Conservation (phyloP, 1,140 invertebrate genomes). For the Diabrotica virgifera region DNA sequence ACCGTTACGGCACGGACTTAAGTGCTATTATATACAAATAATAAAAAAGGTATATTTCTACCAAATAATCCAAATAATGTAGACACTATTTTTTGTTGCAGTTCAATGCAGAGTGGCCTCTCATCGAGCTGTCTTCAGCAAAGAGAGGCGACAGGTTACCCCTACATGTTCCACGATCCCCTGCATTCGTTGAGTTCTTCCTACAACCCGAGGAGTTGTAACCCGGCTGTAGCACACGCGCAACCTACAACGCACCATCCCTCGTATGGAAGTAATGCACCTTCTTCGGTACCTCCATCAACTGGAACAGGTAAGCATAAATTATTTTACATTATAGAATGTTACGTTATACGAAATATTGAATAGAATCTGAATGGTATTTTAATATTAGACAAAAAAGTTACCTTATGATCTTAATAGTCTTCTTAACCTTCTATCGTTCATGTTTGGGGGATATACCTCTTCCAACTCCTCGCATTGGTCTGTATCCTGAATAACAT, state of each 20-base stretch:
- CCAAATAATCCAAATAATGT: no score
- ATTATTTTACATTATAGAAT: not conserved
- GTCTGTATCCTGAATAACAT: no score
- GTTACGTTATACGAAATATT: no score
- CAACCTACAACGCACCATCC: slow-evolving; percentile 55
- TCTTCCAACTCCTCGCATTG: no score
- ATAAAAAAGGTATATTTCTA: no score
- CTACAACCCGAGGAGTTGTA: slow-evolving; percentile 62
- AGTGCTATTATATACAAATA: no score
- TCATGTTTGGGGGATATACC: no score
- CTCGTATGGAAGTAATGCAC: slow-evolving; percentile 55
- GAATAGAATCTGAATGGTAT: no score
- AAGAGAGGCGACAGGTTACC: slow-evolving; percentile 73
- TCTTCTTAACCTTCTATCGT: no score
- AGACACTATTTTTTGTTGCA: slow-evolving; percentile 48
- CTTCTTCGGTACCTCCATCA: slow-evolving; percentile 49
- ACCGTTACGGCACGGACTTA: no score
- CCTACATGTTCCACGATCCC: slow-evolving; percentile 92
- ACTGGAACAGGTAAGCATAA: slow-evolving; percentile 45
- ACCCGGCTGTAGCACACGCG: slow-evolving; percentile 63
- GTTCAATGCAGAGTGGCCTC: slow-evolving; percentile 76
- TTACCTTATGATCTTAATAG: no score
- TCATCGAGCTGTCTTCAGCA: slow-evolving; percentile 87
- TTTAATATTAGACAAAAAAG: no score
- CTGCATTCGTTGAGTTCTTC: slow-evolving; percentile 72